Base-by-base conservation (phyloP, 2,113 vertebrate genomes). In the Polypterus bichir region DNA sequence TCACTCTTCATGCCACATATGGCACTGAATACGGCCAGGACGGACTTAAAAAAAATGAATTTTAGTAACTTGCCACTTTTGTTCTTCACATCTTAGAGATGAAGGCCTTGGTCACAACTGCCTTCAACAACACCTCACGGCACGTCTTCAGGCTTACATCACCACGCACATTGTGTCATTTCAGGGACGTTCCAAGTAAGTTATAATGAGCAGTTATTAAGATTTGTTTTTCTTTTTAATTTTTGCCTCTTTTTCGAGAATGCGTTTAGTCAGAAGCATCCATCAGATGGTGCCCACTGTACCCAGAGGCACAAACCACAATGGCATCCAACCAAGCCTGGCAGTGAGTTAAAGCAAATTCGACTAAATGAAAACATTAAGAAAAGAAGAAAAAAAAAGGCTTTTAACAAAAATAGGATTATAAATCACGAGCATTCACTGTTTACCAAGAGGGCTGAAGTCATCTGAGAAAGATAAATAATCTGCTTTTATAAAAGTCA, bases 241-340 rank as follows among this genome's bases (percentile, higher is more conserved):
- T 60, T 61, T 64, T 75, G 61, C 73, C 59, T 70, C 57, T 57
- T 68, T 64, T 27, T 62, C 69, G 68, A 64, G 74, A 77, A 77
- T 71, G 55, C 66, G 64, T 27, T 5, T 69, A 74, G 74, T 81
- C 75, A 77, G 70, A 68, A 62, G 71, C 74, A 82, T 84, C 76
- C 80, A 79, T 85, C 80, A 83, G 69, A 66, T 63, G 77, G 80
- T 83, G 80, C 79, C 80, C 76, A 74, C 78, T 64, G 66, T 74
- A 66, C 74, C 69, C 11, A 27, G 27, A 27, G 65, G 77, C 69
- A 72, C 68, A 71, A 83, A 83, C 81, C 79, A 69, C 81, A 78
- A 70, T 66, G 72, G 71, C 76, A 80, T 73, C 74, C 74, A 57
- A 77, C 71, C 80, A 72, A 73, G 61, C 61, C 65, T 67, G 74